Evolutionary conservation across 2,113 vertebrate genomes (phyloP).

Genomic region (Bufo bufo): DNA sequence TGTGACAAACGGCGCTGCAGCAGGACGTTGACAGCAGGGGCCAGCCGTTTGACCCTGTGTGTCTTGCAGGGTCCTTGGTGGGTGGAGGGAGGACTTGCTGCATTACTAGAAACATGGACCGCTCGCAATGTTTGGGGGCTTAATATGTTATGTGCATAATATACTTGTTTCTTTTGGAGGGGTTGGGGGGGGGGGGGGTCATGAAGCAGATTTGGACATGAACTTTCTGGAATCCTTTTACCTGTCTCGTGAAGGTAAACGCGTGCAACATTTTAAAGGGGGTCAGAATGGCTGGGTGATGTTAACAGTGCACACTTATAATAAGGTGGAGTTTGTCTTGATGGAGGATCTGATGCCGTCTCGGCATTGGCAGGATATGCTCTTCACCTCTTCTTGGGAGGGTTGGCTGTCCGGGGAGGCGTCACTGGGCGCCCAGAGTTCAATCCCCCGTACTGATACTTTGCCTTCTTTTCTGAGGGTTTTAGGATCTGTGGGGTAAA

Average conservation of each 20-base stretch:
- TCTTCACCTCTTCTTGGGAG: constrained; percentile 95
- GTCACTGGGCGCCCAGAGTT: constrained; percentile 91
- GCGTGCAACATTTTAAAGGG: constrained; percentile 78
- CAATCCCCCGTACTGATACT: constrained; percentile 92
- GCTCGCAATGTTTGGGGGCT: neutral
- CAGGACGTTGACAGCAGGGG: neutral
- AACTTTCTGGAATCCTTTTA: constrained; percentile 74
- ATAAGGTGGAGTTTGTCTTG: constrained; percentile 82
- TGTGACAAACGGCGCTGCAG: neutral
- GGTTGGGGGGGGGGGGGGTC: neutral
- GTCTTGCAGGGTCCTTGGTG: neutral
- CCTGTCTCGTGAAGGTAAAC: constrained; percentile 84
- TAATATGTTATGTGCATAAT: constrained; percentile 7
- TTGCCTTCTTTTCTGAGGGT: constrained; percentile 95
- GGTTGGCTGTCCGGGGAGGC: constrained; percentile 90
- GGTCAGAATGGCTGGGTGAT: constrained; percentile 83
- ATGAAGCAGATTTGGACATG: constrained; percentile 20
- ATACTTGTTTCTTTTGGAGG: neutral
- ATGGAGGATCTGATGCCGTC: constrained; percentile 70
- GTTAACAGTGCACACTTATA: constrained; percentile 85
- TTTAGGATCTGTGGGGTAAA: constrained; percentile 82
- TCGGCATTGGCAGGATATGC: constrained; percentile 69
- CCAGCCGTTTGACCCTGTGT: neutral
- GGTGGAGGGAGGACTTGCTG: neutral
- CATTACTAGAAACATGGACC: constrained; percentile 1